Conservation (phyloP, 2,888 invertebrate species). For the Myopa tessellatipennis region DNA sequence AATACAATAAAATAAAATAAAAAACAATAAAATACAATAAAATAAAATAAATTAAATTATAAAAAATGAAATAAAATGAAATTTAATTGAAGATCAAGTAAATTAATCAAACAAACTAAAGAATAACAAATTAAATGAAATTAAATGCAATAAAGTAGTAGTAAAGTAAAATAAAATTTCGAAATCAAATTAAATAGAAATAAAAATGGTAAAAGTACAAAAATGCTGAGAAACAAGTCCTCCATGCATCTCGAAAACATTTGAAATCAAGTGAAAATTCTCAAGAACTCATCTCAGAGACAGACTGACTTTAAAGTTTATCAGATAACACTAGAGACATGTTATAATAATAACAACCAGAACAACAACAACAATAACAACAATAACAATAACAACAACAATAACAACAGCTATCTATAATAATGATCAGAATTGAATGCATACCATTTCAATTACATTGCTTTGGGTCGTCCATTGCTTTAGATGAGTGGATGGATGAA, state of each 20-base stretch:
- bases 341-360: constrained; percentile 6
- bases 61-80: too few species aligned
- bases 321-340: constrained; percentile 11
- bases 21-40: too few species aligned
- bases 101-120: too few species aligned
- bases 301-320: constrained; percentile 4
- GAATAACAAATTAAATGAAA: too few species aligned
- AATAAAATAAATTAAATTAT: too few species aligned
- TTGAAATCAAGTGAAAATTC: constrained; percentile 1
- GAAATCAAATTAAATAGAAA: neutral
- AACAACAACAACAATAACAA: constrained; percentile 16
- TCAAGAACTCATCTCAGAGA: neutral
- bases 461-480: neutral
- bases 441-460: neutral
- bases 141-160: too few species aligned
- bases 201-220: too few species aligned
- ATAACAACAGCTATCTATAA: neutral
- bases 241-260: neutral
- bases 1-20: too few species aligned
- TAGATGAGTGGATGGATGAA: neutral
- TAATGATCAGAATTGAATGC: constrained; percentile 3
- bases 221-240: neutral
- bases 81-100: too few species aligned
- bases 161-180: too few species aligned
- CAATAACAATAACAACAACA: constrained; percentile 13